phyloP scores from a whole-genome alignment of 2,113 vertebrate genomes.

The Tragelaphus strepsiceros region DNA sequence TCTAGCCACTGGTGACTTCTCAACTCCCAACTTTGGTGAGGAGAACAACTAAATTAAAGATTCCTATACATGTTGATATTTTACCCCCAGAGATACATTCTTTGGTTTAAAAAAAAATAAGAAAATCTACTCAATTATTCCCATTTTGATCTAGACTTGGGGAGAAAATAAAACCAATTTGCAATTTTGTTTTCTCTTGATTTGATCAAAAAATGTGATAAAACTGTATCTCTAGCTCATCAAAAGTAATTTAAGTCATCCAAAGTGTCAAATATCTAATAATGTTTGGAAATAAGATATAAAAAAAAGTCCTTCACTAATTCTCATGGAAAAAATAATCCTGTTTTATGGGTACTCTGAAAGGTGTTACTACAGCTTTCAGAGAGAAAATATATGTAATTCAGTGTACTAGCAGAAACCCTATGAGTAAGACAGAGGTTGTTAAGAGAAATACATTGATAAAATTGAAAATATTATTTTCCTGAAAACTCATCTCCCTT shows the following conservation, averaged over 20 bases:
- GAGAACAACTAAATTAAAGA: not conserved
- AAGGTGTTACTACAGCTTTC: not conserved
- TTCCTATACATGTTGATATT: not conserved
- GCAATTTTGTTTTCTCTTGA: not conserved
- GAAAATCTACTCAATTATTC: not conserved
- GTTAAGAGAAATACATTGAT: not conserved
- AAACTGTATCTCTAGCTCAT: not conserved
- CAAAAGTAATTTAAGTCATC: slow-evolving; percentile 4
- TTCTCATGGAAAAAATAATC: slow-evolving; percentile 26
- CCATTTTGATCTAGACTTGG: not conserved
- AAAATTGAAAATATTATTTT: not conserved
- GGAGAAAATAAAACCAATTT: not conserved
- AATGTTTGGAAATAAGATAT: slow-evolving; percentile 3
- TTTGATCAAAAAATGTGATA: not conserved
- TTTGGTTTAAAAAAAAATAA: not conserved
- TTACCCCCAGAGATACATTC: not conserved
- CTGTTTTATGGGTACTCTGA: not conserved
- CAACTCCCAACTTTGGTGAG: not conserved
- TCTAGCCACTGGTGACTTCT: not conserved
- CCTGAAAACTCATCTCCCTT: not conserved
- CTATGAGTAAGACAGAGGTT: not conserved
- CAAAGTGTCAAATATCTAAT: not conserved
- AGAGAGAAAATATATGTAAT: not conserved
- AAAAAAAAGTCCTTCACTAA: not conserved
- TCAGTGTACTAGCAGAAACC: not conserved